Conservation (phyloP, 2,113 vertebrate genomes). For the Xiphophorus couchianus region DNA sequence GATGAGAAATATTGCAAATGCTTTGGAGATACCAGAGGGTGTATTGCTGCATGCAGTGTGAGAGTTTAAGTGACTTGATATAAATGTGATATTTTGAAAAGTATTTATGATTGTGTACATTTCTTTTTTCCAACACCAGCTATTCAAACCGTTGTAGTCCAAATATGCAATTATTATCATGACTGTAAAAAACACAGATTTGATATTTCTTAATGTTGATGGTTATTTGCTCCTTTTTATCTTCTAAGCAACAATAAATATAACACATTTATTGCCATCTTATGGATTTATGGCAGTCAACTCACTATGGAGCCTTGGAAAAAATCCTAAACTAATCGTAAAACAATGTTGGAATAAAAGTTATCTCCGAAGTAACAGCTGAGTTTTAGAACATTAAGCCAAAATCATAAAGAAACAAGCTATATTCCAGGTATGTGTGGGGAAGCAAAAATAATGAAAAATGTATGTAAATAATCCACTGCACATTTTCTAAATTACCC, state of each 20-base stretch:
- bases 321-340: too few species aligned
- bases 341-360: neutral
- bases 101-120: slow-evolving; percentile 5
- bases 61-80: slow-evolving; percentile 21
- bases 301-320: neutral
- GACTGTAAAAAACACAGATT: slow-evolving; percentile 8
- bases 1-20: slow-evolving; percentile 67
- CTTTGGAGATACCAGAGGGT: slow-evolving; percentile 37
- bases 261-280: neutral
- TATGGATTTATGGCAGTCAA: neutral
- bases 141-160: neutral
- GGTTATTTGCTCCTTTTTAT: slow-evolving; percentile 9
- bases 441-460: neutral
- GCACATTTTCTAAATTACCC: neutral
- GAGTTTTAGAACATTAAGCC: neutral
- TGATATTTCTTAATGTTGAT: slow-evolving; percentile 5
- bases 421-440: too few species aligned
- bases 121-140: neutral
- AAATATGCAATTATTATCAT: neutral
- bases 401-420: neutral
- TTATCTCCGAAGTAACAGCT: neutral
- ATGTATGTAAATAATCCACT: neutral
- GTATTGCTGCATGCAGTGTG: slow-evolving; percentile 26
- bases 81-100: slow-evolving; percentile 3
- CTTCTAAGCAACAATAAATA: neutral